Evolutionary conservation across 2,797 vertebrate genomes (phyloP), one percentile per base, ranked within the genome.

Genomic region (Prunella strophiata): DNA sequence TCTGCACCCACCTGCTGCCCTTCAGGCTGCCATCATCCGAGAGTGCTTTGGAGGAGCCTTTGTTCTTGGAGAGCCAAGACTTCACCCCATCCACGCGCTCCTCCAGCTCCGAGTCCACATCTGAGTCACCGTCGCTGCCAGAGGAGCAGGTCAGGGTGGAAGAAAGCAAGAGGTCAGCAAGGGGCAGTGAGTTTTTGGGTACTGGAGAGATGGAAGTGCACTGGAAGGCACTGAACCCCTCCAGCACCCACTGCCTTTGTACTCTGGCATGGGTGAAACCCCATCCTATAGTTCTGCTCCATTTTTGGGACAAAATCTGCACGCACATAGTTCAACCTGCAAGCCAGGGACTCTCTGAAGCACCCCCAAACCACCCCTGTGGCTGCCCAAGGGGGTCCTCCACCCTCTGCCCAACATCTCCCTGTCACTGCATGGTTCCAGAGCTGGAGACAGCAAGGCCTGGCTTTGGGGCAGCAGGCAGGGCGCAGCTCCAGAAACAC

Each of bases 51-150:
- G 98, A 97, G 13, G 98, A 99, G 76, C 98, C 98, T 97, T 99
- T 99, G 98, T 98, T 99, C 98, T 99, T 99, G 52, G 99, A 99
- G 88, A 99, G 98, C 99, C 99, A 99, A 19, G 99, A 99, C 96
- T 99, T 99, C 91, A 99, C 99, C 34, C 98, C 99, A 2, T 99
- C 99, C 63, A 99, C 99, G 0, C 98, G 98, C 67, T 99, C 98
- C 94, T 99, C 99, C 92, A 99, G 96, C 96, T 99, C 99, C 0
- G 99, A 99, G 96, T 99, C 99, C 30, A 98, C 98, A 23, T 99
- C 99, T 0, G 99, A 99, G 95, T 99, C 99, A 1, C 98, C 99
- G 13, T 98, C 99, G 2, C 99, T 99, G 98, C 58, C 74, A 0
- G 80, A 94, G 58, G 70, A 94, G 88, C 27, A 0, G 76, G 71